Conservation (phyloP, 2,797 vertebrate genomes). For the Hylomyscus alleni region DNA sequence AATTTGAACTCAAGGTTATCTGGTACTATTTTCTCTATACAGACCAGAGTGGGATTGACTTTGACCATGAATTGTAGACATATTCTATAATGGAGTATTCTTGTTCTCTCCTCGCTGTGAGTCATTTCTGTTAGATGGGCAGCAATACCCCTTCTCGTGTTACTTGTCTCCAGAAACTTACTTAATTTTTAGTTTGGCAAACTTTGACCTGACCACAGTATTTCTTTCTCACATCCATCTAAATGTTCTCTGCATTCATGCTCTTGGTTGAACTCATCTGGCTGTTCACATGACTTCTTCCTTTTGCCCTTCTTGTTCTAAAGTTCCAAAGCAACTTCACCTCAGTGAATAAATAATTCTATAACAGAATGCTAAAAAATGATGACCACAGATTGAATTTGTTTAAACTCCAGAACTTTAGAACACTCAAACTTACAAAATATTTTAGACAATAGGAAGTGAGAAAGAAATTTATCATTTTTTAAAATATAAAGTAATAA, state of each 20-base stretch:
- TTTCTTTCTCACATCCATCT: not conserved
- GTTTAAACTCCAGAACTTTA: not conserved
- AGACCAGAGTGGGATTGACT: not conserved
- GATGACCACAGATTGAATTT: not conserved
- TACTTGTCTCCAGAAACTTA: not conserved
- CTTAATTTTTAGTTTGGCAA: not conserved
- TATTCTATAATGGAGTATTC: not conserved
- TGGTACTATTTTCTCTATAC: not conserved
- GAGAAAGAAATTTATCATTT: not conserved
- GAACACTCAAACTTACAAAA: not conserved
- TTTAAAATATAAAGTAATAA: slow-evolving; percentile 45
- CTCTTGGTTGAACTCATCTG: fast-evolving
- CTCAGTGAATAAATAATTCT: not conserved
- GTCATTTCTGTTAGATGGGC: not conserved
- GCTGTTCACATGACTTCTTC: fast-evolving
- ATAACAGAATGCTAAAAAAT: not conserved
- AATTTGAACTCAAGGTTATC: not conserved
- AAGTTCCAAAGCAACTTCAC: not conserved
- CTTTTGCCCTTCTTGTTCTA: not conserved
- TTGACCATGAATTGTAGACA: not conserved
- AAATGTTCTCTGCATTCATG: not conserved
- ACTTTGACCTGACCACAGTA: not conserved
- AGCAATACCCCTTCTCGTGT: not conserved
- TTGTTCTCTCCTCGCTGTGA: not conserved
- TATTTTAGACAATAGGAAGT: not conserved